These are phyloP conservation scores for Oreotrochilus melanogaster DNA, from an alignment of 2,113 vertebrate genomes.

Conservation along the genomic window DNA sequence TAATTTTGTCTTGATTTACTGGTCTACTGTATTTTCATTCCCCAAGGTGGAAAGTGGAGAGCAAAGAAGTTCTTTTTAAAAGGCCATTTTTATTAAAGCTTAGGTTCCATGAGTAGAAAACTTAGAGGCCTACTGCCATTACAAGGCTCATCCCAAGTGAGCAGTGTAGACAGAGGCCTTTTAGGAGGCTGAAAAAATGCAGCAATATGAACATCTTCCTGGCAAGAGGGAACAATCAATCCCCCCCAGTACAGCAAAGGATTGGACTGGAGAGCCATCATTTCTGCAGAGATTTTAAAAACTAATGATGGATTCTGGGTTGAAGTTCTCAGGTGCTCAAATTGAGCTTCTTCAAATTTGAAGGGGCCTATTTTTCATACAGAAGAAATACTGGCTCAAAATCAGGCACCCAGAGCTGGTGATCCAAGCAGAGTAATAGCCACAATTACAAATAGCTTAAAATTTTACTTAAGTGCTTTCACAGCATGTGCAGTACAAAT, in stretches of 20 bases:
- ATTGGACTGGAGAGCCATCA: neutral
- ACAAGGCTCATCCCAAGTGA: neutral
- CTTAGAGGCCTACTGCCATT: neutral
- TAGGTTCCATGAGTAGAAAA: neutral
- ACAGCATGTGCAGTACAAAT: neutral
- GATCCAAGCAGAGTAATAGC: neutral
- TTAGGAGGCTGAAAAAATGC: neutral
- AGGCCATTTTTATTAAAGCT: neutral
- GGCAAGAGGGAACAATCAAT: neutral
- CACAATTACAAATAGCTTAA: neutral
- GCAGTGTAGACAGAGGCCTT: neutral
- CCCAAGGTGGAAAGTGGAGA: conserved; percentile 5
- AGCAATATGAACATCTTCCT: neutral
- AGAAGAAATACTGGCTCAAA: neutral
- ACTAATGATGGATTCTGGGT: neutral
- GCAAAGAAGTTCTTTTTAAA: neutral
- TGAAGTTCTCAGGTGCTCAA: neutral
- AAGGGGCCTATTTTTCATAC: neutral
- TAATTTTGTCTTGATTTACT: conserved; percentile 61
- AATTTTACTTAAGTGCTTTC: neutral
- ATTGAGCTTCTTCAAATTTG: neutral
- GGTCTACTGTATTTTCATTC: neutral
- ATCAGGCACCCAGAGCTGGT: neutral
- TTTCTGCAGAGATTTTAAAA: neutral
- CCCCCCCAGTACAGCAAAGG: neutral